Percentiles rank a stretch among this genome's conserved stretches.
These are phyloP conservation scores for Erythrocercus mccallii DNA, from an alignment of 2,113 vertebrate species.

Conservation along the genomic window DNA sequence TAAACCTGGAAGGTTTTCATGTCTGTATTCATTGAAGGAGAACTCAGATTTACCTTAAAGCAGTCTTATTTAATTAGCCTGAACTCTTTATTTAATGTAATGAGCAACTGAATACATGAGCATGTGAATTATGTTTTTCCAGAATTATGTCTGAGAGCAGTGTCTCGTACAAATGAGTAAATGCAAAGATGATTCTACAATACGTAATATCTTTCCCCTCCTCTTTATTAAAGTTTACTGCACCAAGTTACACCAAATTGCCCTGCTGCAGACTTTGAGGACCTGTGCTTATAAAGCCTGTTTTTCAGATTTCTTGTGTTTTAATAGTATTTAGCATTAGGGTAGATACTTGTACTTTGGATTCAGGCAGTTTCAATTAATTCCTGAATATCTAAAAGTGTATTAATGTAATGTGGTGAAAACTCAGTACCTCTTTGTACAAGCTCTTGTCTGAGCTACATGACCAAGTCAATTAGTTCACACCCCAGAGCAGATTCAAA, in stretches of 20 bases:
- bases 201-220: rapidly evolving
- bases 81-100: background rate
- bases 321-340: background rate
- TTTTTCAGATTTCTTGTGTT: background rate
- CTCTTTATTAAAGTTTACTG: background rate
- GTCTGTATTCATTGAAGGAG: background rate
- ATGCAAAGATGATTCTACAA: background rate
- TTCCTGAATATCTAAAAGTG: background rate
- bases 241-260: background rate
- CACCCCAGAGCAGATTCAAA: background rate
- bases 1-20: background rate
- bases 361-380: background rate
- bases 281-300: background rate
- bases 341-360: background rate
- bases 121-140: background rate
- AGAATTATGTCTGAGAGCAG: background rate
- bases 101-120: background rate
- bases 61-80: background rate
- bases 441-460: background rate
- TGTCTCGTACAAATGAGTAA: background rate
- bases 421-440: background rate
- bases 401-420: background rate
- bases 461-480: background rate
- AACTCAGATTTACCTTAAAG: background rate
- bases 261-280: background rate